A percentile compares a stretch with the other conserved stretches of the same genome.
These are phyloP conservation scores for Neomorphus geoffroyi DNA, from an alignment of 2,797 vertebrate genomes.

Conservation along the genomic window DNA sequence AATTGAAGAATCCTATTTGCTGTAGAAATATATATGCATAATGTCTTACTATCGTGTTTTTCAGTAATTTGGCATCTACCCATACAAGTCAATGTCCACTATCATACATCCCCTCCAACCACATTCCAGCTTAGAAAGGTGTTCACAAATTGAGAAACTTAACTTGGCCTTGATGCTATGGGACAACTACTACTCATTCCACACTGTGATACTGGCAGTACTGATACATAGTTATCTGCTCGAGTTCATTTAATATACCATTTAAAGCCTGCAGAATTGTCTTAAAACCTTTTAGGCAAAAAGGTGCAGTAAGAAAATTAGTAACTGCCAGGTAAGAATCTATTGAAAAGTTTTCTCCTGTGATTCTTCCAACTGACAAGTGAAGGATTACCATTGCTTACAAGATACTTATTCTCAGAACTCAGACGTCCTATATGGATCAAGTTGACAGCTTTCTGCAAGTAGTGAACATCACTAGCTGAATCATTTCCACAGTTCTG, in stretches of 20 bases:
- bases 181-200: background rate
- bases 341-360: constrained; percentile 1
- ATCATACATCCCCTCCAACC: background rate
- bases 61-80: background rate
- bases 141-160: background rate
- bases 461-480: background rate
- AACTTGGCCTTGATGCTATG: background rate
- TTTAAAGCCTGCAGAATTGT: constrained; percentile 4
- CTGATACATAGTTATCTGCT: background rate
- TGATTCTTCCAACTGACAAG: background rate
- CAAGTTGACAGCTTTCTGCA: constrained; percentile 26
- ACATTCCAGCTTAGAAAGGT: background rate
- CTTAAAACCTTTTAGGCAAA: background rate
- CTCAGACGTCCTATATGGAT: constrained; percentile 2
- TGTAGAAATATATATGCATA: background rate
- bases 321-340: background rate
- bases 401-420: constrained; percentile 13
- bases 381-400: constrained; percentile 37
- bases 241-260: background rate
- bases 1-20: background rate
- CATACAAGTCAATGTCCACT: background rate
- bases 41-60: background rate
- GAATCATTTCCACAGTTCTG: background rate
- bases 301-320: background rate
- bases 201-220: background rate